Evolutionary conservation across 2,113 vertebrate genomes (phyloP).

Genomic region (Pteronura brasiliensis): DNA sequence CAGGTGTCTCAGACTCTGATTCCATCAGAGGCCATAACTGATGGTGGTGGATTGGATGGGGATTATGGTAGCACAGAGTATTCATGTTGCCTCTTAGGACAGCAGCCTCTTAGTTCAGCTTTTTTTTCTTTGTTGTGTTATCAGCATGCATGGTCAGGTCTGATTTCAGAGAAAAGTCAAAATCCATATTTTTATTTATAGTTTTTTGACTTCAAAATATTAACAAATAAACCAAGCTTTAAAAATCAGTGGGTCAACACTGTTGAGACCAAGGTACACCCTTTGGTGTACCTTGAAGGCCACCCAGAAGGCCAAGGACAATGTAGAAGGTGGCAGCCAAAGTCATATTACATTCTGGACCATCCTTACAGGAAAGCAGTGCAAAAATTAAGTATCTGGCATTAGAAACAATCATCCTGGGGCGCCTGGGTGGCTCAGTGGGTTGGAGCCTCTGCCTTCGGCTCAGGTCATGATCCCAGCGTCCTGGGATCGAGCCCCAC

Average conservation of each 20-base stretch:
- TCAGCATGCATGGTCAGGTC: background rate
- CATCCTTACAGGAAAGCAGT: background rate
- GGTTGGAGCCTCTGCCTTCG: no score
- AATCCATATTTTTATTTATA: background rate
- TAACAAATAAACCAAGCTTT: background rate
- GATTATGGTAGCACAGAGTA: background rate
- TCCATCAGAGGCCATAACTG: background rate
- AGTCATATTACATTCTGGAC: background rate
- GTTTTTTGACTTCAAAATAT: background rate
- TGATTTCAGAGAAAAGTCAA: background rate
- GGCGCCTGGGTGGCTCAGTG: no score
- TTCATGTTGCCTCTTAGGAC: background rate
- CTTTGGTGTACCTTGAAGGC: background rate
- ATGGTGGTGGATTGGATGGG: background rate
- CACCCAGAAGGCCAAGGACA: background rate
- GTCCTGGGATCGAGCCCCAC: no score
- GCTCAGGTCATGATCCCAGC: no score
- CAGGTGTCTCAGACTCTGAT: background rate
- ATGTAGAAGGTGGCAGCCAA: background rate
- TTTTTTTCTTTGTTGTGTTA: background rate
- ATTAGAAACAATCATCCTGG: background rate
- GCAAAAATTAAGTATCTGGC: background rate
- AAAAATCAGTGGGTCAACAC: background rate
- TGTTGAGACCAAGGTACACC: background rate
- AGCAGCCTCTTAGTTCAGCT: background rate